phyloP scores from a whole-genome alignment of 2,888 invertebrate genomes.

The Rutpela maculata region DNA sequence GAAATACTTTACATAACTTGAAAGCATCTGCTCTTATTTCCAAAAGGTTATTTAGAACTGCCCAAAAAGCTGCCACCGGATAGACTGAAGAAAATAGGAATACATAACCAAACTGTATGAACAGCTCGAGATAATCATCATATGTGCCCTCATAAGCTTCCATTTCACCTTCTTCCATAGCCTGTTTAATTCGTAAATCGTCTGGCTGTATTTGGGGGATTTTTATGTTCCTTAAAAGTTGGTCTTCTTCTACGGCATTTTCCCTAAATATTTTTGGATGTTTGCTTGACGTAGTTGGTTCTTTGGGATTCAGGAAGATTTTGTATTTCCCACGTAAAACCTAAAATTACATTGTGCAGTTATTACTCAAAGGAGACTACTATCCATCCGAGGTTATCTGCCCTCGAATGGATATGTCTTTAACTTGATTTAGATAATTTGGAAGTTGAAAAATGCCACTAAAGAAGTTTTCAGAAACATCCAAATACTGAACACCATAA shows the following conservation, averaged over 20 bases:
- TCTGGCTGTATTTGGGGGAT: constrained; percentile 72
- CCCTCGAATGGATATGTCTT: too few relatives aligned
- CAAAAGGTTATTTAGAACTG: constrained; percentile 83
- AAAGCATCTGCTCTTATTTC: constrained; percentile 86
- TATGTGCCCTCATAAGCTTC: constrained; percentile 85
- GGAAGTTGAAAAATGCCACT: too few relatives aligned
- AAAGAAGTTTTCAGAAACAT: too few relatives aligned
- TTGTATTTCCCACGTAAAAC: constrained; percentile 19
- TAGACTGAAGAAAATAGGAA: constrained; percentile 86
- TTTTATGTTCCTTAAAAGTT: constrained; percentile 50
- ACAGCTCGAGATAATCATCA: constrained; percentile 87
- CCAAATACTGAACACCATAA: too few relatives aligned
- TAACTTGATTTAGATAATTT: too few relatives aligned
- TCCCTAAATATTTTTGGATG: constrained; percentile 53
- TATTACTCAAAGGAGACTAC: neutral
- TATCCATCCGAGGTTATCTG: too few relatives aligned
- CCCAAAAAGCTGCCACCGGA: constrained; percentile 85
- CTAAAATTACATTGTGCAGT: neutral
- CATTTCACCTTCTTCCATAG: constrained; percentile 73
- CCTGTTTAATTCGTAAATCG: constrained; percentile 75
- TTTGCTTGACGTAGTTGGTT: constrained; percentile 44
- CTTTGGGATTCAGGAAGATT: neutral
- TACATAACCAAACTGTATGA: constrained; percentile 87
- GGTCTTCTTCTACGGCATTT: constrained; percentile 32
- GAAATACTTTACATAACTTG: constrained; percentile 83